Percentiles rank a stretch among this genome's conserved stretches.
These are phyloP conservation scores for Trichogramma dendrolimi DNA, from an alignment of 2,888 invertebrate species.

Conservation along the genomic window DNA sequence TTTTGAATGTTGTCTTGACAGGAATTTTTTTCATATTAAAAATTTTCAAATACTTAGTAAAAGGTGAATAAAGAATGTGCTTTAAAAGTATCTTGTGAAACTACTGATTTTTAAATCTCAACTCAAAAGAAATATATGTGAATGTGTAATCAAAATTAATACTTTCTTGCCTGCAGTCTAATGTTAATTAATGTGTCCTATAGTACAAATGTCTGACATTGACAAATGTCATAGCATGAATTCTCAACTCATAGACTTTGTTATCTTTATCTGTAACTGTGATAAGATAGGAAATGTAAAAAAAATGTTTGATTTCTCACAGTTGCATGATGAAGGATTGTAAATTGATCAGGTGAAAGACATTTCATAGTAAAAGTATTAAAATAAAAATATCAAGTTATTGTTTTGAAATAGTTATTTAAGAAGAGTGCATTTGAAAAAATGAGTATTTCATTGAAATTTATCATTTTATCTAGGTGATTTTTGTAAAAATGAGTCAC, in stretches of 20 bases:
- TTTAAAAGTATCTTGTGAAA: no score
- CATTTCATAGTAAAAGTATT: not conserved
- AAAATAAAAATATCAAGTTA: not conserved
- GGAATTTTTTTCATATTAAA: no score
- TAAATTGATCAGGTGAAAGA: not conserved
- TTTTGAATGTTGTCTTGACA: no score
- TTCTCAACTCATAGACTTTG: conserved; percentile 13
- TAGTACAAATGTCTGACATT: conserved; percentile 16
- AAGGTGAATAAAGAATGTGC: no score
- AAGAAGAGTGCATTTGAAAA: not conserved
- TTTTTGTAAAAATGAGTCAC: no score
- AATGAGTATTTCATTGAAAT: not conserved
- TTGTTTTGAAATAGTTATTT: not conserved
- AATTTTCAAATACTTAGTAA: no score
- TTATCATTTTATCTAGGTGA: not conserved
- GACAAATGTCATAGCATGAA: conserved; percentile 12
- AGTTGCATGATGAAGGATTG: not conserved
- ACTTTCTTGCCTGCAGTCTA: conserved; percentile 12
- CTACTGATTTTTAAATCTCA: no score
- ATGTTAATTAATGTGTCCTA: conserved; percentile 21
- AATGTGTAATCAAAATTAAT: conserved; percentile 1
- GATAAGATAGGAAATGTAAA: conserved; percentile 23
- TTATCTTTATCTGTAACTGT: conserved; percentile 22
- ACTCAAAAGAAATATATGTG: not conserved
- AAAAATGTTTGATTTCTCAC: conserved; percentile 15